Evolutionary conservation across 1,140 invertebrate genomes (phyloP).

Genomic region (Eumeta japonica): DNA sequence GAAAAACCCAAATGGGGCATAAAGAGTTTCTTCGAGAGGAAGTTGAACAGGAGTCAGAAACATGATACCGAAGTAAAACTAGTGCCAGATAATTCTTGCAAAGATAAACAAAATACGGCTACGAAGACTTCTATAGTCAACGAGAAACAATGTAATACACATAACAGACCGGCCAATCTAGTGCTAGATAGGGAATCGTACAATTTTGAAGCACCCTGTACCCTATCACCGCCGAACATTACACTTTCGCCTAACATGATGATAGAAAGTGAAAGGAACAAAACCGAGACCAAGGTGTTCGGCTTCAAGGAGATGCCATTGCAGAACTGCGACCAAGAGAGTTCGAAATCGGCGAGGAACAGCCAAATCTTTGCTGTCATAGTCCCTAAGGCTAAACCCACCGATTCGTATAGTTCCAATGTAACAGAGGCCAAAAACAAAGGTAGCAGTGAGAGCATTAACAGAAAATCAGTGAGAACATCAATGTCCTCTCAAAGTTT

Average conservation of each 20-base stretch:
- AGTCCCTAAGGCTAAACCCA: slow-evolving; percentile 41
- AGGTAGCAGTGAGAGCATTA: slow-evolving; percentile 35
- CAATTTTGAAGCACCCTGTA: slow-evolving; percentile 41
- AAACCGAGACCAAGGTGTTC: slow-evolving; percentile 27
- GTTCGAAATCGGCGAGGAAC: slow-evolving; percentile 12
- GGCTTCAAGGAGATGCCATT: slow-evolving; percentile 48
- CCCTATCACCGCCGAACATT: slow-evolving; percentile 48
- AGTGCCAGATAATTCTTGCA: slow-evolving; percentile 27
- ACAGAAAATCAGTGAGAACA: slow-evolving; percentile 28
- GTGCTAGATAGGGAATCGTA: slow-evolving; percentile 30
- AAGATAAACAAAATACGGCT: slow-evolving; percentile 19
- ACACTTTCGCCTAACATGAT: slow-evolving; percentile 50
- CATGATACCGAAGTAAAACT: slow-evolving; percentile 60
- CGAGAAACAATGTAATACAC: slow-evolving; percentile 28
- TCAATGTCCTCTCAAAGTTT: slow-evolving; percentile 40
- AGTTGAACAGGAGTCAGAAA: slow-evolving; percentile 28
- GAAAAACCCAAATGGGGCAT: slow-evolving; percentile 49
- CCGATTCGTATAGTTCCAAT: slow-evolving; percentile 12
- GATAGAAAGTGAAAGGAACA: slow-evolving; percentile 31
- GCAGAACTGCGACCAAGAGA: slow-evolving; percentile 19
- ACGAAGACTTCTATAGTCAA: slow-evolving; percentile 28
- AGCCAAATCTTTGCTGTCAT: slow-evolving; percentile 53
- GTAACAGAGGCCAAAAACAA: slow-evolving; percentile 19
- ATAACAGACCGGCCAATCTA: slow-evolving; percentile 37
- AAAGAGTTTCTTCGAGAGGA: slow-evolving; percentile 34